Evolutionary conservation across 2,888 invertebrate species (phyloP), one percentile per base, ranked within the genome.

Genomic region (Eumerus sabulonum): DNA sequence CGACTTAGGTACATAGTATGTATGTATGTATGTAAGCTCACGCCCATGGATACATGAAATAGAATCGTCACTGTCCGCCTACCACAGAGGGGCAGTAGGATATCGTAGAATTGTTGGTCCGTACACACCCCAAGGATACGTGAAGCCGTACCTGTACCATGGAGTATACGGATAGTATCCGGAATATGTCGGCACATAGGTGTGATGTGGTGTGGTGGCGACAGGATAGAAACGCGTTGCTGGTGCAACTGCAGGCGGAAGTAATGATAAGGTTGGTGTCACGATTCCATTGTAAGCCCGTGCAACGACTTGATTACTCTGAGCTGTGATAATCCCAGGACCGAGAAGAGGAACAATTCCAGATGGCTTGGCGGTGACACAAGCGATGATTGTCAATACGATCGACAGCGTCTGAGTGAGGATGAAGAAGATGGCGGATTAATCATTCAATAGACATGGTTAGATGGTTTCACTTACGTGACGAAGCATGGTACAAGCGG

Each of bases 361-460:
- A 64, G 79, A 79, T 17, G 79, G 74, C 73, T 74, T 79, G 73
- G 74, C 79, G 19, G 64, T 35, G 16, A 59, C 79, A 60, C 79
- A 74, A 74, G 74, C 74, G 19, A 74, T 64, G 63, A 70, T 64
- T 73, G 74, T 60, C 47, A 79, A 60, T 2, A 79, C 11, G 14
- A 79, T 51, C 45, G 64, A 50, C 40, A 79, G 59, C 40, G 56
- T 56, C 79, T 79, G 27, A n/a, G n/a, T n/a, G n/a, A 14, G 7
- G 12, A 63, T 45, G 38, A 17, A 27, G 7, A 2, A 27, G 7
- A 50, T 1, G n/a, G 42, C 27, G 16, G 12, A 27, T 54, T 44
- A 56, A 9, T 38, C 16, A 19, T n/a, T 2, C 60, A 27, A 27
- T 27, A 27, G 27, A 4, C 3, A 27, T n/a, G n/a, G 7, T 27